Conservation (phyloP, 2,797 vertebrate species). For the Numenius phaeopus region DNA sequence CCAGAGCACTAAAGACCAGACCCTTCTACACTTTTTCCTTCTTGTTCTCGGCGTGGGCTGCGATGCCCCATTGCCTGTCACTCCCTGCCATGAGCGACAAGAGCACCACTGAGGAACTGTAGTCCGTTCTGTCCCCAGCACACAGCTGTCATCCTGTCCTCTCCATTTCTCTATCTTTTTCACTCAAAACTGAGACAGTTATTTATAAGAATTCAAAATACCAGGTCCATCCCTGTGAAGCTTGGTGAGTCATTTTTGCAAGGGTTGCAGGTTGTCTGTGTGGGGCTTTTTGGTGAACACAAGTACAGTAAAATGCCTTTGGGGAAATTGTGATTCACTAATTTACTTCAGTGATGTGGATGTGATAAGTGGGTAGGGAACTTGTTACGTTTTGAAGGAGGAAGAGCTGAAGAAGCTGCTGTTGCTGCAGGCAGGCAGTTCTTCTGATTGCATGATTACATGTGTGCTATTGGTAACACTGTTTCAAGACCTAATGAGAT, state of each 20-base stretch:
- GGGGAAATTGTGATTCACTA: background rate
- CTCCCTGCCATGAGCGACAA: background rate
- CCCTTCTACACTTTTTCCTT: background rate
- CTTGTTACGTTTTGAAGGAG: background rate
- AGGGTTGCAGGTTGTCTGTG: background rate
- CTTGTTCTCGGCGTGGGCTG: background rate
- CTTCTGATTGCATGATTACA: background rate
- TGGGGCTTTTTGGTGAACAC: background rate
- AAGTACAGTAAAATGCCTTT: background rate
- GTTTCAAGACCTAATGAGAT: background rate
- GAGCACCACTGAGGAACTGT: background rate
- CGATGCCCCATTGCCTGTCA: accelerated
- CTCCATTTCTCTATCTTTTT: background rate
- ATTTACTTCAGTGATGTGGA: background rate
- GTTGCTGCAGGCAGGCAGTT: background rate
- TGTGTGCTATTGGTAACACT: background rate
- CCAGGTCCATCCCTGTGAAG: background rate
- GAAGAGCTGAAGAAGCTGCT: background rate
- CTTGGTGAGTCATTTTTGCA: background rate
- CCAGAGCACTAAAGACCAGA: background rate
- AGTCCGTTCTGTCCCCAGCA: background rate
- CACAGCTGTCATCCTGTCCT: background rate
- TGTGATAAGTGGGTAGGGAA: background rate
- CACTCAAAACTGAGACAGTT: background rate
- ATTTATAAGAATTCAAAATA: background rate